Percentiles rank a stretch among this genome's conserved stretches.
phyloP scores from a whole-genome alignment of 2,797 vertebrate species.

The Artibeus lituratus region DNA sequence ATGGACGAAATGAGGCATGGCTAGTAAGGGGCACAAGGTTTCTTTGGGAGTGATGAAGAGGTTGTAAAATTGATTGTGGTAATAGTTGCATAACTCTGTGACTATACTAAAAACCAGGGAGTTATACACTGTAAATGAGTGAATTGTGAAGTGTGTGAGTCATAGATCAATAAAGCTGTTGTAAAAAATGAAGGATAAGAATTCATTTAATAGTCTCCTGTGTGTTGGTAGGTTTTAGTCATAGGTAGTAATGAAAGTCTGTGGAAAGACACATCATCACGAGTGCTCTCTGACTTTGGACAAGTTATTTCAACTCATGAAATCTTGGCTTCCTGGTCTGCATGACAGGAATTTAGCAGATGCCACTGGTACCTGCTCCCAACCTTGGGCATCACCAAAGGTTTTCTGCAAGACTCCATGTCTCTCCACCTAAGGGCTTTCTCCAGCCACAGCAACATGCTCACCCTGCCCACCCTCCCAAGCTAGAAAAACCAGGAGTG shows the following conservation, averaged over 20 bases:
- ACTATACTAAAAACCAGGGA: background rate
- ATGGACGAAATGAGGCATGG: background rate
- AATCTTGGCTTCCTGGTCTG: background rate
- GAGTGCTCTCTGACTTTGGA: background rate
- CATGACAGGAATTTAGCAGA: background rate
- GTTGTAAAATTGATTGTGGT: background rate
- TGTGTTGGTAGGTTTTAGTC: background rate
- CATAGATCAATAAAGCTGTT: background rate
- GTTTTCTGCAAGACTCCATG: background rate
- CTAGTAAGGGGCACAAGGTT: background rate
- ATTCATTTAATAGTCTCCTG: background rate
- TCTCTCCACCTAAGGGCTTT: background rate
- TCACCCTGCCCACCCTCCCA: accelerated
- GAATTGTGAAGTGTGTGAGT: background rate
- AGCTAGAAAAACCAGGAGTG: background rate
- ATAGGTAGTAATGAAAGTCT: background rate
- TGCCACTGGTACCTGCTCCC: accelerated
- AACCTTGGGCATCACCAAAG: accelerated
- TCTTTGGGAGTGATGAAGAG: background rate
- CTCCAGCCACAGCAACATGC: background rate
- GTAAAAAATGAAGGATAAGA: background rate
- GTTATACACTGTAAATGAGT: background rate
- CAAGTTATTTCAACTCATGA: background rate
- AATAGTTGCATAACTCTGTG: background rate
- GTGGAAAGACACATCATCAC: background rate